phyloP scores from a whole-genome alignment of 2,113 vertebrate genomes.

The Lophius piscatorius region DNA sequence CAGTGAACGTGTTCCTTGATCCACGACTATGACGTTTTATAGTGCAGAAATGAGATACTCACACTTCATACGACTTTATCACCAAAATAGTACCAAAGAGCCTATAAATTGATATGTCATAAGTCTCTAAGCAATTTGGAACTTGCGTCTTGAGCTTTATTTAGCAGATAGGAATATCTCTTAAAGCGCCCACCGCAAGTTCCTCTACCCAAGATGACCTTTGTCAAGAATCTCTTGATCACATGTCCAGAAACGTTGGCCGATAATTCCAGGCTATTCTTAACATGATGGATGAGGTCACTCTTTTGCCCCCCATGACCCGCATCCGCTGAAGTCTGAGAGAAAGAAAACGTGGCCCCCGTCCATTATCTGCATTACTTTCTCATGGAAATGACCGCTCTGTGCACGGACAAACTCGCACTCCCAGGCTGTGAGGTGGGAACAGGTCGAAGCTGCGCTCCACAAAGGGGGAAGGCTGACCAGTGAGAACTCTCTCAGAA shows the following conservation, averaged over 20 bases:
- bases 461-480: constrained; percentile 72
- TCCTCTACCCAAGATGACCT: constrained; percentile 51
- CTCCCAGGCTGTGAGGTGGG: constrained; percentile 51
- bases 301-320: constrained; percentile 44
- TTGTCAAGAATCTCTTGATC: constrained; percentile 59
- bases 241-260: constrained; percentile 49
- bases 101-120: neutral
- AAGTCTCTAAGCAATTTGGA: constrained; percentile 15
- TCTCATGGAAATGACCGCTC: constrained; percentile 76
- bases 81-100: constrained; percentile 13
- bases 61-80: constrained; percentile 9
- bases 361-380: constrained; percentile 69
- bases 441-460: constrained; percentile 71
- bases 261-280: constrained; percentile 59
- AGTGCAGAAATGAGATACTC: neutral
- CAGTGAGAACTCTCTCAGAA: constrained; percentile 62
- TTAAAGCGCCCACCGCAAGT: constrained; percentile 23
- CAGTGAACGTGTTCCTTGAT: too few relatives aligned
- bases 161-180: constrained; percentile 16
- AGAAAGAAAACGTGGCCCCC: constrained; percentile 57
- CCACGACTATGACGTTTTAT: neutral
- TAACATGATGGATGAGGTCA: constrained; percentile 64
- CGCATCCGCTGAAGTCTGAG: constrained; percentile 39
- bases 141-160: constrained; percentile 25
- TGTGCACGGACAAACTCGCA: constrained; percentile 30